Evolutionary conservation across 2,797 vertebrate genomes (phyloP).

Genomic region (Pangasius larnaudii): DNA sequence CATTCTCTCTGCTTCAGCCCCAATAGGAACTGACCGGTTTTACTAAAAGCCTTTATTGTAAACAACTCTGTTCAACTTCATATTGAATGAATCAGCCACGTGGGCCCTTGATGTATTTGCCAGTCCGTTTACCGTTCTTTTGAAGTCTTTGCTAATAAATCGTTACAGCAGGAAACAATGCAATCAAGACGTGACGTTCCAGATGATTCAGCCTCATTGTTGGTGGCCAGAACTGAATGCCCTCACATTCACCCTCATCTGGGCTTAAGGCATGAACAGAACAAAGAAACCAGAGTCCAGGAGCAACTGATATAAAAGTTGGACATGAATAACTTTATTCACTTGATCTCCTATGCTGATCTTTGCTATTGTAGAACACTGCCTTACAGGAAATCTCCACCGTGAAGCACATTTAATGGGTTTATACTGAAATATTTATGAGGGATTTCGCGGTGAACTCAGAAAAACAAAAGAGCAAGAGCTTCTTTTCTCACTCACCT

Average conservation of each 20-base stretch:
- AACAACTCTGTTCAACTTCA: constrained; percentile 43
- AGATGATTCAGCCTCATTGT: constrained; percentile 44
- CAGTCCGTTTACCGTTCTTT: constrained; percentile 33
- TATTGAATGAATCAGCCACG: constrained; percentile 44
- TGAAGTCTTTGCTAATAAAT: constrained; percentile 59
- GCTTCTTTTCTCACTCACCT: not conserved
- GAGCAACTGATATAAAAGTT: constrained; percentile 17
- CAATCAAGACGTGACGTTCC: constrained; percentile 47
- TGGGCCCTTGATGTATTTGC: constrained; percentile 38
- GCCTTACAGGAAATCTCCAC: constrained; percentile 14
- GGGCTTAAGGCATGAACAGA: constrained; percentile 28
- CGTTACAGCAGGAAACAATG: constrained; percentile 46
- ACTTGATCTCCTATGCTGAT: constrained; percentile 11
- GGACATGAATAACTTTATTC: not conserved
- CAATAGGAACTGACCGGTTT: constrained; percentile 17
- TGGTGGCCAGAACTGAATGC: constrained; percentile 47
- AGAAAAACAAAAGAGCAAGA: not conserved
- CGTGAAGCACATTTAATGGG: not conserved
- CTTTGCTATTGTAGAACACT: not conserved
- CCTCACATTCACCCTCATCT: constrained; percentile 33
- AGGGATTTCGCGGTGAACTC: not conserved
- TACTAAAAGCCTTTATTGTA: constrained; percentile 47
- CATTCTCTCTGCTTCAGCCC: constrained; percentile 33
- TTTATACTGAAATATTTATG: constrained; percentile 18
- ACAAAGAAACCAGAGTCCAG: constrained; percentile 18